Percentiles rank a stretch among this genome's conserved stretches.
These are phyloP conservation scores for Reinhardtius hippoglossoides DNA, from an alignment of 2,113 vertebrate species.

Conservation along the genomic window DNA sequence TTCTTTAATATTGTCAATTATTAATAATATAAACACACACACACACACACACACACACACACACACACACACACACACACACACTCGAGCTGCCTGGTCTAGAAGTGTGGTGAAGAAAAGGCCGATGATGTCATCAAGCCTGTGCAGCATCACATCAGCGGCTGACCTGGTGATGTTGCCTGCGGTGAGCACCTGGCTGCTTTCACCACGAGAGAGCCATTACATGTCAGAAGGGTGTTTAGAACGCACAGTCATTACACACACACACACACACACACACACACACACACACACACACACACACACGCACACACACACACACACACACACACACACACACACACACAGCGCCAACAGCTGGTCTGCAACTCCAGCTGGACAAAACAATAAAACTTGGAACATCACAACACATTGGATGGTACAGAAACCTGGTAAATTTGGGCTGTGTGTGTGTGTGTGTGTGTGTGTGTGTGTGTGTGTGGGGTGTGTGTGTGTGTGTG, in stretches of 20 bases:
- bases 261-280: constrained; percentile 21
- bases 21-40: neutral
- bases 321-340: neutral
- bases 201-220: constrained; percentile 71
- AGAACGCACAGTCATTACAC: constrained; percentile 51
- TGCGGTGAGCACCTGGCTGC: constrained; percentile 75
- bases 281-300: constrained; percentile 9
- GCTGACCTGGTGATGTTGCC: constrained; percentile 61
- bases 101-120: constrained; percentile 23
- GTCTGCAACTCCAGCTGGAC: constrained; percentile 63
- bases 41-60: neutral
- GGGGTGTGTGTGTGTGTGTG: constrained; percentile 20
- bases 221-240: constrained; percentile 65
- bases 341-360: constrained; percentile 56
- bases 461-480: constrained; percentile 4
- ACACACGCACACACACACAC: neutral
- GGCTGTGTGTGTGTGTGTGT: constrained; percentile 25
- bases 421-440: constrained; percentile 63
- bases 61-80: too few relatives aligned
- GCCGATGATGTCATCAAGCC: constrained; percentile 71
- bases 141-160: constrained; percentile 55
- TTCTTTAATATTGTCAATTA: neutral
- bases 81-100: constrained; percentile 5
- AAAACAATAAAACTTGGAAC: constrained; percentile 70
- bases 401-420: constrained; percentile 51